A percentile compares a stretch with the other conserved stretches of the same genome.
Evolutionary conservation across 1,140 invertebrate species (phyloP).

Genomic region (Trigoniulus corallinus): DNA sequence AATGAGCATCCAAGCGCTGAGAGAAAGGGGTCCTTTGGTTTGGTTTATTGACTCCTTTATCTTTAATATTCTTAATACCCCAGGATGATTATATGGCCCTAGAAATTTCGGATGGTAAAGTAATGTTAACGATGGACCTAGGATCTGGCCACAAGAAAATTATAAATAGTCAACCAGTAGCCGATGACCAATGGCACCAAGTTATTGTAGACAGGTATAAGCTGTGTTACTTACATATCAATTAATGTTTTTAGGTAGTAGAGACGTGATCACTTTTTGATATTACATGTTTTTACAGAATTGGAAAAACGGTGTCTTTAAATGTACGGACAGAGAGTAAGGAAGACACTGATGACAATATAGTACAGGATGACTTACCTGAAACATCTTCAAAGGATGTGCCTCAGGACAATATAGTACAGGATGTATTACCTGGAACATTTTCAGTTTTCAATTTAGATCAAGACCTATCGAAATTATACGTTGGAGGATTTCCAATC

Average conservation of each 20-base stretch:
- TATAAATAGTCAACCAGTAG: conserved; percentile 52
- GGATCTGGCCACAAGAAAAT: conserved; percentile 65
- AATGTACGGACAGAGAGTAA: conserved; percentile 43
- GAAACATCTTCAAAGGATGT: conserved; percentile 31
- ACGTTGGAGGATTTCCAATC: conserved; percentile 69
- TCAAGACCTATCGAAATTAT: conserved; percentile 64
- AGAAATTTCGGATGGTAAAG: conserved; percentile 72
- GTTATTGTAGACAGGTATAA: conserved; percentile 61
- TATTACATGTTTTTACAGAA: conserved; percentile 32
- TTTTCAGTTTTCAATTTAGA: conserved; percentile 74
- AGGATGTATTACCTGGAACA: conserved; percentile 41
- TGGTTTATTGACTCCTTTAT: too few species aligned
- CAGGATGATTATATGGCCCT: conserved; percentile 84
- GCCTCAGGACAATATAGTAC: conserved; percentile 31
- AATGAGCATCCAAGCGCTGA: too few species aligned
- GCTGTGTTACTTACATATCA: neutral
- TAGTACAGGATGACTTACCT: conserved; percentile 39
- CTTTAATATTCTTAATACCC: too few species aligned
- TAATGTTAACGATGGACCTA: conserved; percentile 68
- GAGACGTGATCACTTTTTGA: neutral
- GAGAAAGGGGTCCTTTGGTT: too few species aligned
- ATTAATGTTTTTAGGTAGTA: neutral
- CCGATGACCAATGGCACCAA: conserved; percentile 72
- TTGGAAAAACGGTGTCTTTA: conserved; percentile 57
- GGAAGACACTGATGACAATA: conserved; percentile 21